Conservation (phyloP, 2,888 invertebrate species). For the Agrotis exclamationis region DNA sequence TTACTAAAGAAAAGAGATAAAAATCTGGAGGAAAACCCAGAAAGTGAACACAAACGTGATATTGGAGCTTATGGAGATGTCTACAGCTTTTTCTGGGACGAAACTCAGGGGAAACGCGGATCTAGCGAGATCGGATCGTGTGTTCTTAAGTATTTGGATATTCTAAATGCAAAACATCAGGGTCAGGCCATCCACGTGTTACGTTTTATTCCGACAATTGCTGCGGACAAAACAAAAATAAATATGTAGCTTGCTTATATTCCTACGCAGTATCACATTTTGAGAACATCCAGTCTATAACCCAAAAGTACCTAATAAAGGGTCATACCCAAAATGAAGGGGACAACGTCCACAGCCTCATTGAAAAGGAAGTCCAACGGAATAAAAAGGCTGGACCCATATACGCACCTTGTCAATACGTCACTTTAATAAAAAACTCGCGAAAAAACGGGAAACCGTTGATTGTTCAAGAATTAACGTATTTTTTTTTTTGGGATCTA, state of each 20-base stretch:
- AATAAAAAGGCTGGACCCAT: slow-evolving; percentile 63
- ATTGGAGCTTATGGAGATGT: slow-evolving; percentile 15
- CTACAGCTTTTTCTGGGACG: slow-evolving; percentile 22
- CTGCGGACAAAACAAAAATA: slow-evolving; percentile 59
- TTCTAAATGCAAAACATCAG: slow-evolving; percentile 9
- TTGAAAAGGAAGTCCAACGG: slow-evolving; percentile 66
- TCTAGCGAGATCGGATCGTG: slow-evolving; percentile 19
- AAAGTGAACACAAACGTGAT: slow-evolving; percentile 24
- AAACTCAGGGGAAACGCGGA: slow-evolving; percentile 12
- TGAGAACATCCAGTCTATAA: slow-evolving; percentile 4
- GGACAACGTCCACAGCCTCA: slow-evolving; percentile 65
- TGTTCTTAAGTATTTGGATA: slow-evolving; percentile 15
- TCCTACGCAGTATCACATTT: slow-evolving; percentile 13
- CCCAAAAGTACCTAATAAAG: slow-evolving; percentile 1
- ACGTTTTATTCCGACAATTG: slow-evolving; percentile 64
- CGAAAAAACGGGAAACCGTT: slow-evolving; percentile 5
- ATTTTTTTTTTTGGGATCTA: neutral
- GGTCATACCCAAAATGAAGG: no score
- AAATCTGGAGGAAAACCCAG: slow-evolving; percentile 16
- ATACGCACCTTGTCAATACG: slow-evolving; percentile 52
- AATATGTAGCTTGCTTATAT: slow-evolving; percentile 40
- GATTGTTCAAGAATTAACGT: slow-evolving; percentile 2
- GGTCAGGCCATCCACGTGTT: slow-evolving; percentile 22
- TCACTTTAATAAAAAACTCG: slow-evolving; percentile 14
- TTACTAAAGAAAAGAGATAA: slow-evolving; percentile 18